Conservation (phyloP, 2,797 vertebrate genomes). For the Synaphobranchus kaupii region DNA sequence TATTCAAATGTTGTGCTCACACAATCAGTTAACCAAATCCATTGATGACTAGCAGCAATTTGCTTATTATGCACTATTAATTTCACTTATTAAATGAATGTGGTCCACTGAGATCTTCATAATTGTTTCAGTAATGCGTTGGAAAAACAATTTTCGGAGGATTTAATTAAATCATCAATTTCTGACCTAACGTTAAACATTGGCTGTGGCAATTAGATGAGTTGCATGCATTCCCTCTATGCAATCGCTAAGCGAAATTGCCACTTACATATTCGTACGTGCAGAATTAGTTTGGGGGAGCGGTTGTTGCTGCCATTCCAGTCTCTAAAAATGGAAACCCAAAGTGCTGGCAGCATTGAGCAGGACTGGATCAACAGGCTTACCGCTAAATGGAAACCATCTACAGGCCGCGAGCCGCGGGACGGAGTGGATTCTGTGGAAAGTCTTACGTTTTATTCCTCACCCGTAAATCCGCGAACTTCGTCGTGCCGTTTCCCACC, state of each 20-base stretch:
- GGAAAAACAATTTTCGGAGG: background rate
- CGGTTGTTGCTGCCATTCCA: background rate
- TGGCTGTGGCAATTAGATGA: background rate
- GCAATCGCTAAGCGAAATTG: background rate
- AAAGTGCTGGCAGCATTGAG: background rate
- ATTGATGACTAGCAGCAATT: too few species aligned
- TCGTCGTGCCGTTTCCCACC: too few species aligned
- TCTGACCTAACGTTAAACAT: background rate
- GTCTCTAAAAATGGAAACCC: background rate
- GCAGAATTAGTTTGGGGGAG: background rate
- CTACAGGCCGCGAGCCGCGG: background rate
- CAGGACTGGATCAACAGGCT: background rate
- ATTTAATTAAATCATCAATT: background rate
- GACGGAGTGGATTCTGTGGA: background rate
- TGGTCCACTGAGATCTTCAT: background rate
- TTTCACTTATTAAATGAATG: too few species aligned
- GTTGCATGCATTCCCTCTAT: background rate
- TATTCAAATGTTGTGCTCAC: too few species aligned
- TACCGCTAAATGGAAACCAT: background rate
- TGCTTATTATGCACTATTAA: too few species aligned
- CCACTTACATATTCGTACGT: background rate
- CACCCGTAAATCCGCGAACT: background rate
- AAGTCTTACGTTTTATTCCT: constrained; percentile 7
- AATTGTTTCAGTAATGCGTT: background rate
- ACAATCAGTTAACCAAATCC: too few species aligned